phyloP scores from a whole-genome alignment of 1,140 invertebrate species.

The Aphelenchoides fujianensis region DNA sequence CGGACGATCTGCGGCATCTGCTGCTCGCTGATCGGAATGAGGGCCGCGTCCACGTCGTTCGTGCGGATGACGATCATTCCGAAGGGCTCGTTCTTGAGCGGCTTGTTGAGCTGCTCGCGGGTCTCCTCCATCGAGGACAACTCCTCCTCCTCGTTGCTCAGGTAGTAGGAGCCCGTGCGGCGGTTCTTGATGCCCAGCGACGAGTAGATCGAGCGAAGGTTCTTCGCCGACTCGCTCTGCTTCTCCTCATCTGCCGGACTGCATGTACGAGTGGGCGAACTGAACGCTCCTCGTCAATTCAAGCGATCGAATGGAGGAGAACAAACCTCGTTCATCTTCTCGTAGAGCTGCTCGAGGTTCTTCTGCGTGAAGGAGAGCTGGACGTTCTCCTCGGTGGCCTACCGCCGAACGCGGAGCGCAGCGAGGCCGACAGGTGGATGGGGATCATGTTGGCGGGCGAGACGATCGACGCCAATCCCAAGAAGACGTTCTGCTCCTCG shows the following conservation, averaged over 20 bases:
- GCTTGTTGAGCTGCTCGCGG: constrained; percentile 21
- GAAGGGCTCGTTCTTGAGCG: constrained; percentile 26
- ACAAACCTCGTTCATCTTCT: constrained; percentile 26
- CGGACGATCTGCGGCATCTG: constrained; percentile 20
- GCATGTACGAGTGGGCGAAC: constrained; percentile 8
- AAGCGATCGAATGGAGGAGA: not conserved
- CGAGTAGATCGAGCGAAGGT: not conserved
- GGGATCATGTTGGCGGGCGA: constrained; percentile 35
- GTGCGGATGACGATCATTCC: constrained; percentile 36
- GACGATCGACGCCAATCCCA: constrained; percentile 35
- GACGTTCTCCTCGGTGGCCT: constrained; percentile 29
- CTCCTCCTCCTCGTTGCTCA: constrained; percentile 2
- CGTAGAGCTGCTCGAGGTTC: constrained; percentile 37
- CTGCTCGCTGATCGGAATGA: constrained; percentile 33
- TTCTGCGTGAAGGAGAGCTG: constrained; percentile 33
- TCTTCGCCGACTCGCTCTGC: constrained; percentile 3
- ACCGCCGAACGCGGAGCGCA: constrained; percentile 39
- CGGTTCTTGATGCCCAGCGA: constrained; percentile 39
- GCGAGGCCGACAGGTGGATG: constrained; percentile 25
- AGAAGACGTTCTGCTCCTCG: constrained; percentile 32
- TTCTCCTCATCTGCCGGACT: constrained; percentile 16
- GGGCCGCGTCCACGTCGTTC: constrained; percentile 35
- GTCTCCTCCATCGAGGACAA: not conserved
- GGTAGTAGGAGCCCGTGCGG: constrained; percentile 10
- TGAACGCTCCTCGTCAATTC: not conserved